Base-by-base conservation (phyloP, 2,797 vertebrate genomes). In the Mastacembelus armatus region DNA sequence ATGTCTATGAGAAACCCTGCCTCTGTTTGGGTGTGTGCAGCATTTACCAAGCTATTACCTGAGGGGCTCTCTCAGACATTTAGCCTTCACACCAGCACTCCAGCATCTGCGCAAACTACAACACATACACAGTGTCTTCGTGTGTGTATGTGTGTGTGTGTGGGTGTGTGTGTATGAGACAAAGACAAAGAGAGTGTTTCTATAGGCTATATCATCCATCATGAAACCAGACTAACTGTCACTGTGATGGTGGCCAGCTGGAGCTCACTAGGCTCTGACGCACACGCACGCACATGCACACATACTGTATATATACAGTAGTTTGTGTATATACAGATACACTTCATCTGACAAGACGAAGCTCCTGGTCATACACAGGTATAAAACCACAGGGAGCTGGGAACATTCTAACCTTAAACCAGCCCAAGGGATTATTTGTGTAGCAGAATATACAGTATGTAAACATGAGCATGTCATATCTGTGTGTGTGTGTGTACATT, bases 171-270 rank as follows among this genome's bases (percentile, higher is more conserved):
- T 21, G 1, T 24, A 18, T 19, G 19, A 24, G 56, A 55, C 14
- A 35, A 64, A 70, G 55, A 80, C 10, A 26, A 64, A 70, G 61
- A 42, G 74, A 60, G 78, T 58, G 77, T 75, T 85, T 74, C 84
- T 71, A 44, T 38, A 73, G 73, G 40, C 42, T 18, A 11, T 61
- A 82, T 82, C 88, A 92, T 93, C 87, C 86, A 91, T 94, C 92
- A 93, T 69, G 64, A 74, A 79, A 60, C 78, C 63, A 80, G 85
- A 90, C 84, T 77, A 71, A 87, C 82, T 91, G 90, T 91, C 88
- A 89, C 44, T 55, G 78, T 82, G 82, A 90, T 77, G 67, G 74
- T 75, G 85, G 87, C 85, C 89, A 90, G 86, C 92, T 91, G 92
- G 89, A 56, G 65, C 82, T 60, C 79, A 66, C 78, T 65, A 29